Evolutionary conservation across 2,797 vertebrate genomes (phyloP), one percentile per base, ranked within the genome.

Genomic region (Labroides dimidiatus): DNA sequence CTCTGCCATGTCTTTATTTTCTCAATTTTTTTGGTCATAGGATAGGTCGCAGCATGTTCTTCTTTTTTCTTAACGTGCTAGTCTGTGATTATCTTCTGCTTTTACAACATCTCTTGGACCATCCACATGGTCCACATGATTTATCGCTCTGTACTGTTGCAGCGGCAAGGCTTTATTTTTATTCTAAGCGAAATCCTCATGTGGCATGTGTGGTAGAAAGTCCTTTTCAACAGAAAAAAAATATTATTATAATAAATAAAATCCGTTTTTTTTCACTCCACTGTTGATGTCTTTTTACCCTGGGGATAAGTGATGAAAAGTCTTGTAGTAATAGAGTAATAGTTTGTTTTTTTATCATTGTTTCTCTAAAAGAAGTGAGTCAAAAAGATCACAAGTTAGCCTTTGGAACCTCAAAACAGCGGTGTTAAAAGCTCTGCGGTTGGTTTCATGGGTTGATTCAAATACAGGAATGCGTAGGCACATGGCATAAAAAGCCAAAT

Each of bases 201-300:
- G 57, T 60, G 43, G 53, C 49, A 57, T 42, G 13, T 64, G 51
- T 49, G 53, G 49, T 23, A 67, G 15, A 64, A 66, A 78, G 44
- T 74, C 37, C 53, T 72, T 84, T 80, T 80, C 24, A 77, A 77
- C 23, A 49, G 14, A 58, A 16, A 47, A 59, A 76, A 72, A 64
- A n/a, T n/a, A n/a, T n/a, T n/a, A n/a, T n/a, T n/a, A n/a, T n/a
- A n/a, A n/a, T n/a, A n/a, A n/a, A n/a, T n/a, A n/a, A n/a, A n/a
- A n/a, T n/a, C n/a, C n/a, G n/a, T n/a, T n/a, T n/a, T 53, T 75
- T 60, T 57, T 19, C 42, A 58, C 43, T 37, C 45, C 17, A 24
- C 52, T 57, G 63, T 54, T 78, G 60, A 78, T 80, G 30, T 67
- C 39, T 71, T 73, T 36, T 45, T 55, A 43, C 73, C 56, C 57